Evolutionary conservation across 2,888 invertebrate species (phyloP).

Genomic region (Hypomecis punctinalis): DNA sequence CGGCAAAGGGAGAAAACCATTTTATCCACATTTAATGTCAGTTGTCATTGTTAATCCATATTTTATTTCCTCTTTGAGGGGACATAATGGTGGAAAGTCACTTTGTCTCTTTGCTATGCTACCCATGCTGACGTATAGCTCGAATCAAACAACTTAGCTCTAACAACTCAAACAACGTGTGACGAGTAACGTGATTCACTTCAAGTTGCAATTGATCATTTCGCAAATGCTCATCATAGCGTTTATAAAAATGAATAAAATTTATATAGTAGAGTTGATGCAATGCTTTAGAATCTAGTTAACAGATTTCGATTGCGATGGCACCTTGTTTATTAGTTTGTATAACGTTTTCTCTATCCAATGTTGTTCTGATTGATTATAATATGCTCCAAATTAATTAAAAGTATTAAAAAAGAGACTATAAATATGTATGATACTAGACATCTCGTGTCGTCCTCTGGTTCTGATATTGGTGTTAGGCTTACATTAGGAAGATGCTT

Average conservation of each 20-base stretch:
- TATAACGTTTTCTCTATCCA: constrained; percentile 15
- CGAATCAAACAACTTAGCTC: too few relatives aligned
- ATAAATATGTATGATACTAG: constrained; percentile 33
- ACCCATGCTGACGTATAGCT: too few relatives aligned
- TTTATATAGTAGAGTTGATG: constrained; percentile 9
- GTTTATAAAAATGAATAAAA: constrained; percentile 9
- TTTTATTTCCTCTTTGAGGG: too few relatives aligned
- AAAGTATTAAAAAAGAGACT: constrained; percentile 29
- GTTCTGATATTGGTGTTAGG: constrained; percentile 15
- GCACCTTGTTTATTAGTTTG: constrained; percentile 31
- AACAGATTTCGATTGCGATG: constrained; percentile 7
- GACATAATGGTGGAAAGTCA: too few relatives aligned
- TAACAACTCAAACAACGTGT: too few relatives aligned
- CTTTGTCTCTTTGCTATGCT: too few relatives aligned
- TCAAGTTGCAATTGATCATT: too few relatives aligned
- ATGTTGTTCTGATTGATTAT: constrained; percentile 15
- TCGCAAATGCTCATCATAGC: not conserved
- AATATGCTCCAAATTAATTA: constrained; percentile 20
- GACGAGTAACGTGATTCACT: too few relatives aligned
- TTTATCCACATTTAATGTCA: too few relatives aligned
- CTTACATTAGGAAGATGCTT: constrained; percentile 19
- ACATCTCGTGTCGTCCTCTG: constrained; percentile 16
- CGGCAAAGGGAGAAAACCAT: too few relatives aligned
- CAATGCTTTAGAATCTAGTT: constrained; percentile 10
- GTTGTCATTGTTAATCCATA: too few relatives aligned